phyloP scores from a whole-genome alignment of 1,140 invertebrate species.

The Megathymus violae region DNA sequence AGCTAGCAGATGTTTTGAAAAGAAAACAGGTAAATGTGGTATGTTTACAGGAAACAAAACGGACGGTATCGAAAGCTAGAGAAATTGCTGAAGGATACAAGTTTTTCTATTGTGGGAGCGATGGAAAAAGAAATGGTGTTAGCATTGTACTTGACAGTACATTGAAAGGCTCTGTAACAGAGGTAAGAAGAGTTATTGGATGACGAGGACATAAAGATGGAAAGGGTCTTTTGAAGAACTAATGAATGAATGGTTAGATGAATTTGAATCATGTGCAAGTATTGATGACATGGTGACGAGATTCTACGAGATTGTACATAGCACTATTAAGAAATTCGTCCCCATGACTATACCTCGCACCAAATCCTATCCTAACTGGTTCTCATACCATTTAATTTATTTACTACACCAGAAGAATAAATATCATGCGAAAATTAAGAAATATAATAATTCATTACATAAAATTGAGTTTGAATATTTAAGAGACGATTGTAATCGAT shows the following conservation, averaged over 20 bases:
- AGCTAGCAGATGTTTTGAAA: no score
- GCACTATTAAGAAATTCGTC: not conserved
- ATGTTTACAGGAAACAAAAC: no score
- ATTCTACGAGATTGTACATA: not conserved
- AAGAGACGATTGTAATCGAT: not conserved
- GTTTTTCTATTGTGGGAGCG: no score
- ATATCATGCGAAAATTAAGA: not conserved
- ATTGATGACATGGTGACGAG: not conserved
- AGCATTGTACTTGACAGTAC: no score
- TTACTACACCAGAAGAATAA: conserved; percentile 1
- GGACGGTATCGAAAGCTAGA: no score
- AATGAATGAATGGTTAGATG: not conserved
- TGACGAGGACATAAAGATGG: no score
- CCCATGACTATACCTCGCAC: not conserved
- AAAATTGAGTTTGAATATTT: conserved; percentile 8
- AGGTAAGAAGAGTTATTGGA: no score
- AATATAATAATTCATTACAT: not conserved
- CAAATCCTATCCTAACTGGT: not conserved
- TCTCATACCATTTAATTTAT: not conserved
- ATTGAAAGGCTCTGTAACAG: no score
- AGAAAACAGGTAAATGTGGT: no score
- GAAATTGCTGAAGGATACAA: no score
- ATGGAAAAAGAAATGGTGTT: no score
- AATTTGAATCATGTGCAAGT: not conserved
- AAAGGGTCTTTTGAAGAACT: no score